Evolutionary conservation across 2,113 vertebrate species (phyloP), one percentile per base, ranked within the genome.

Genomic region (Chaetura pelagica): DNA sequence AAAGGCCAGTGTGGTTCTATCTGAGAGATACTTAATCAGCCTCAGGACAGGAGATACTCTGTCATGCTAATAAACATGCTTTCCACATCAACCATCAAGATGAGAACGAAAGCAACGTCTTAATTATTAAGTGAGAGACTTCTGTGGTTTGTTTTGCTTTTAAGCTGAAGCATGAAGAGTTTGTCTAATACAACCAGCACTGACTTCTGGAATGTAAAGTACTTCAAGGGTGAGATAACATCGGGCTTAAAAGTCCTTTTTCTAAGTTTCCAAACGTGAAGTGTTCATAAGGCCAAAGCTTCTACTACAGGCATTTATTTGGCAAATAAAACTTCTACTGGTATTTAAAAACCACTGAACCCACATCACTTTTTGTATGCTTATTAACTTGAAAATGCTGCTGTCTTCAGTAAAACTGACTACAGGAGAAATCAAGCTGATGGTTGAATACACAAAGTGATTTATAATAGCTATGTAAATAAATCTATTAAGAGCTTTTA

Each of bases 301-400:
- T 72, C 84, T 67, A 23, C 15, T 74, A 35, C 81, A 63, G 57
- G n/a, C 55, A 51, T 66, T 78, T 59, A 67, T 67, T 22, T 83
- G 49, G n/a, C 2, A 2, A 94, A 89, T 80, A 86, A 80, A 92
- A 86, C 42, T 75, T 94, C 15, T 38, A 54, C 35, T 63, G 68
- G 12, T 84, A 69, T 89, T 90, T 78, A 75, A 92, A 91, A 92
- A 26, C 15, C 64, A 69, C 55, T 32, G 57, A 86, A 63, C 20
- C 64, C 61, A 57, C 51, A 15, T 8, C 74, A 51, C 48, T 83
- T 32, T 15, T 38, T 55, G 29, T 21, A 52, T 8, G 32, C 15
- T 63, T 46, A 29, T 24, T 63, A 54, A 74, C 35, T 79, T 75
- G 34, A 51, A 79, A 92, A 69, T 23, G 44, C 46, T 93, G 49